Evolutionary conservation across 2,113 vertebrate species (phyloP).

Genomic region (Cromileptes altivelis): DNA sequence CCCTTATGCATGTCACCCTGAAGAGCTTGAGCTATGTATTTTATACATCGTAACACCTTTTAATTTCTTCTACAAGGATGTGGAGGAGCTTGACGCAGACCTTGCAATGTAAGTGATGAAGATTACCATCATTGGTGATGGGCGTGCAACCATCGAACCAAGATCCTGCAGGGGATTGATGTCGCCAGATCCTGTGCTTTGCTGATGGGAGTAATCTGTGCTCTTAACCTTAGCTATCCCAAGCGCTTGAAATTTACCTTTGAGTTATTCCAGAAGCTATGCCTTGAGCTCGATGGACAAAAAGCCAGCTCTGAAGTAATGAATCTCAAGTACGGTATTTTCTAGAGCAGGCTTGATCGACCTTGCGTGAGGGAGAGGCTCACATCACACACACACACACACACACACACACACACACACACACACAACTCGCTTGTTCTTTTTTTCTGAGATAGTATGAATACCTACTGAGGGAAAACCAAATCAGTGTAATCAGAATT

Average conservation of each 20-base stretch:
- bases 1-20: background rate
- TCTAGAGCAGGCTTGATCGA: no score
- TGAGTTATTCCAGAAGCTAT: background rate
- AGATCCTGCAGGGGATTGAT: background rate
- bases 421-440: no score
- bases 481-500: no score
- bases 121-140: background rate
- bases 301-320: no score
- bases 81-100: background rate
- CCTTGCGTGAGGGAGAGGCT: no score
- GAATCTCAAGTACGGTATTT: no score
- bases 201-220: background rate
- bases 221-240: no score
- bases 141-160: background rate
- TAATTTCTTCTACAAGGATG: background rate
- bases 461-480: no score
- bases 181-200: background rate
- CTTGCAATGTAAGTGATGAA: background rate
- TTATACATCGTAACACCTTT: background rate
- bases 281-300: background rate
- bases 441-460: no score
- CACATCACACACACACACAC: no score
- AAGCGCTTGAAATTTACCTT: background rate
- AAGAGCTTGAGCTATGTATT: conserved; percentile 3
- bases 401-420: no score